Evolutionary conservation across 2,113 vertebrate genomes (phyloP), one percentile per base, ranked within the genome.

Genomic region (Ctenomys sociabilis): DNA sequence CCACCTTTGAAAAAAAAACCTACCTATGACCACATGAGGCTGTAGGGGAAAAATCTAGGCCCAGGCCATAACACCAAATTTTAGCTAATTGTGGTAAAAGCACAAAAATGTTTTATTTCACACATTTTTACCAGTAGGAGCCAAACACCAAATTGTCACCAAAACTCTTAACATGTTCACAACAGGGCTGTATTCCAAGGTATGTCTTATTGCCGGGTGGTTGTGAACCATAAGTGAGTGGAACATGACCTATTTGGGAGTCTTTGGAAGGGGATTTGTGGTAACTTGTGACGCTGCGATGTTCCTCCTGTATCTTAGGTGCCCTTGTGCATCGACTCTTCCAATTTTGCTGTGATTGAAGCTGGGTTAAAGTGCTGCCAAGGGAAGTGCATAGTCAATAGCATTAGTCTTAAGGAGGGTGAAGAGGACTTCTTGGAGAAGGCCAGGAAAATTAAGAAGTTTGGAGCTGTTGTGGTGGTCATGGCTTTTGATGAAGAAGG

Each of bases 401-500:
- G 99, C 94, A 99, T 99, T 97, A 99, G 99, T 75, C 98, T 99
- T 95, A 99, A 99, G 97, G 99, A 99, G 92, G 99, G 99, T 0
- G 99, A 99, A 95, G 98, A 98, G 5, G 99, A 99, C 94, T 99
- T 99, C 90, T 95, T 99, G 96, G 96, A 96, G 81, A 99, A 99
- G 95, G 99, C 99, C 3, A 97, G 96, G 72, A 99, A 97, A 49
- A 98, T 99, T 81, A 99, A 98, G 82, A 99, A 99, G 91, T 99
- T 99, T 10, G 99, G 99, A 59, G 99, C 99, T 17, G 99, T 99
- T 17, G 98, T 99, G 80, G 99, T 99, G 77, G 97, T 99, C 96
- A 99, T 99, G 99, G 99, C 99, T 97, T 99, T 99, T 95, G 99
- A 99, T 93, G 99, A 99, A 97, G 97, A 98, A 43, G 99, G 99